phyloP scores from a whole-genome alignment of 2,797 vertebrate species.

The Sebastes itinus region DNA sequence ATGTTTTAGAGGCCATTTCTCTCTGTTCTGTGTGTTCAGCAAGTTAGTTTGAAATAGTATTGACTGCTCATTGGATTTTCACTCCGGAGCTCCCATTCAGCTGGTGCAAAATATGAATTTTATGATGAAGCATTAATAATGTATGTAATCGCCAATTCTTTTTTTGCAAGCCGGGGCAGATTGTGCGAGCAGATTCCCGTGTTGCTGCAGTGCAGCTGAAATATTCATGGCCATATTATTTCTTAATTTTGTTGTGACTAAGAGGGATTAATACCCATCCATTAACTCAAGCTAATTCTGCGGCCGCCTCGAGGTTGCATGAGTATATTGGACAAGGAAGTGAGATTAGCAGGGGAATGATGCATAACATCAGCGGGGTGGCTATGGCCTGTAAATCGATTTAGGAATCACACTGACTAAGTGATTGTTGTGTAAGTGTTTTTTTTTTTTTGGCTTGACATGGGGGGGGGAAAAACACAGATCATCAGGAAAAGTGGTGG shows the following conservation, averaged over 20 bases:
- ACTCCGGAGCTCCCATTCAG: conserved; percentile 34
- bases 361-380: conserved; percentile 68
- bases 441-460: conserved; percentile 52
- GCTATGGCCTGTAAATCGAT: conserved; percentile 76
- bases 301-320: conserved; percentile 59
- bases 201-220: conserved; percentile 76
- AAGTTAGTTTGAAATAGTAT: conserved; percentile 65
- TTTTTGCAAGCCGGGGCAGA: conserved; percentile 62
- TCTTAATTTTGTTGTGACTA: conserved; percentile 85
- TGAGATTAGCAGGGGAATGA: conserved; percentile 78
- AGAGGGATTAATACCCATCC: conserved; percentile 83
- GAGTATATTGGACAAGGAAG: conserved; percentile 67
- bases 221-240: conserved; percentile 85
- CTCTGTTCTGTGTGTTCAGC: conserved; percentile 63
- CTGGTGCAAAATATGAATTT: conserved; percentile 69
- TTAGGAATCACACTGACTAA: conserved; percentile 73
- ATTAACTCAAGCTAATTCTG: conserved; percentile 81
- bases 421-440: conserved; percentile 67
- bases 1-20: conserved; percentile 51
- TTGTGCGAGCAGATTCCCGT: conserved; percentile 53
- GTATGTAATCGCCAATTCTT: conserved; percentile 63
- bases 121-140: conserved; percentile 80
- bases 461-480: conserved; percentile 27
- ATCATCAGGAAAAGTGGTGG: conserved; percentile 35
- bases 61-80: conserved; percentile 67